These are phyloP conservation scores for Carollia perspicillata DNA, from an alignment of 2,113 vertebrate genomes.

Conservation along the genomic window DNA sequence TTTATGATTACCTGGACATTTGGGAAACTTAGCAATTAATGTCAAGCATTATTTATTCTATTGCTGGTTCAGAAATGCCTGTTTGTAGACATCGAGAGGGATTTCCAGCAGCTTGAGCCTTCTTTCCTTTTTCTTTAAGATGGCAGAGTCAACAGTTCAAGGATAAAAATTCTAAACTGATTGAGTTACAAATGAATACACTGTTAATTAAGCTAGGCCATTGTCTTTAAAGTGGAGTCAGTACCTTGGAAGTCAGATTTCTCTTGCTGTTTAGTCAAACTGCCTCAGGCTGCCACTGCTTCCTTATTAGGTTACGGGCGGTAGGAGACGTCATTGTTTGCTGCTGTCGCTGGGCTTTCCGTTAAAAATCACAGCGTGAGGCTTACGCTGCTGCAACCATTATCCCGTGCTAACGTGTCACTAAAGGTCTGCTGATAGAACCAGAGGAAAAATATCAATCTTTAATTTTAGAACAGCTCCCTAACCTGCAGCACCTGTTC, in stretches of 20 bases:
- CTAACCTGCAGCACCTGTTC: conserved; percentile 76
- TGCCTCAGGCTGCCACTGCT: conserved; percentile 72
- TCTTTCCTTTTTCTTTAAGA: conserved; percentile 49
- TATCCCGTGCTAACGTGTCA: conserved; percentile 76
- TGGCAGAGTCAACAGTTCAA: conserved; percentile 49
- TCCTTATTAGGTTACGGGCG: conserved; percentile 67
- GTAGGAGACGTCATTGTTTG: conserved; percentile 65
- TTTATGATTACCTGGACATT: conserved; percentile 40
- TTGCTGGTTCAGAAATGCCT: conserved; percentile 42
- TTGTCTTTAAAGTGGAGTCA: conserved; percentile 67
- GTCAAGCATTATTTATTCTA: conserved; percentile 44
- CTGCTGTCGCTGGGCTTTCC: conserved; percentile 71
- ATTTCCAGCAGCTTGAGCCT: conserved; percentile 36
- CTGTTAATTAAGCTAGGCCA: conserved; percentile 68
- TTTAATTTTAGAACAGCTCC: conserved; percentile 75
- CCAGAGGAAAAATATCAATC: conserved; percentile 77
- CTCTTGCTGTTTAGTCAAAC: conserved; percentile 63
- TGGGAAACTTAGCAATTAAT: conserved; percentile 4
- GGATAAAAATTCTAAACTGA: conserved; percentile 60
- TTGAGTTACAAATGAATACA: conserved; percentile 62
- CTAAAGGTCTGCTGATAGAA: conserved; percentile 77
- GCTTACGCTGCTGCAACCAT: conserved; percentile 76
- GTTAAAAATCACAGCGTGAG: conserved; percentile 80
- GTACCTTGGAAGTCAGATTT: conserved; percentile 66
- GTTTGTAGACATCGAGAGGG: conserved; percentile 45